Evolutionary conservation across 2,797 vertebrate genomes (phyloP).

Genomic region (Poeciliopsis presidionis): DNA sequence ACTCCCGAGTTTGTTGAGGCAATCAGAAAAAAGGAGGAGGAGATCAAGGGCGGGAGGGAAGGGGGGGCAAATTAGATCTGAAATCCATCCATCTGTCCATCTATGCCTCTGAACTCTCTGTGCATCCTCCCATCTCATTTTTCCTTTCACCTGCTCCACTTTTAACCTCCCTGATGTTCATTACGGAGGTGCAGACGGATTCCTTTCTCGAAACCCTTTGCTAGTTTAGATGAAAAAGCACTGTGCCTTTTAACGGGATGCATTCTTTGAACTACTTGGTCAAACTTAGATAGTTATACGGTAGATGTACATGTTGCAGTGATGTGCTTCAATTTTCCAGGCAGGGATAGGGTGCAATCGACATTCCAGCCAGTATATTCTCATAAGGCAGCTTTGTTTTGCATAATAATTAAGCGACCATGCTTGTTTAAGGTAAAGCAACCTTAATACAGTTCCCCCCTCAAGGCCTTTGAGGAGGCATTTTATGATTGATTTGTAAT

Average conservation of each 20-base stretch:
- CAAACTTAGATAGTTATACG: constrained; percentile 20
- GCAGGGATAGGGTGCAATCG: not conserved
- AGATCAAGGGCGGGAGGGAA: too few species aligned
- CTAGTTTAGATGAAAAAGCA: constrained; percentile 30
- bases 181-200: constrained; percentile 19
- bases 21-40: constrained; percentile 33
- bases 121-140: constrained; percentile 44
- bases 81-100: constrained; percentile 58
- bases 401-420: constrained; percentile 12
- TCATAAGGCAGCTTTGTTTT: constrained; percentile 6
- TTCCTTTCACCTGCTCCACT: constrained; percentile 62
- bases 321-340: constrained; percentile 14
- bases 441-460: constrained; percentile 38
- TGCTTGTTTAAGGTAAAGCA: constrained; percentile 40
- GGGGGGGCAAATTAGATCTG: constrained; percentile 56
- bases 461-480: constrained; percentile 49
- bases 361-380: constrained; percentile 7
- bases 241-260: constrained; percentile 26
- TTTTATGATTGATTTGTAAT: constrained; percentile 66
- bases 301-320: not conserved
- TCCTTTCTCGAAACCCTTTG: constrained; percentile 22
- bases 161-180: constrained; percentile 33
- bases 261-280: not conserved
- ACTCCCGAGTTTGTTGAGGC: constrained; percentile 31
- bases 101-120: constrained; percentile 26